These are phyloP conservation scores for Symphodus melops DNA, from an alignment of 2,113 vertebrate genomes.

Conservation along the genomic window DNA sequence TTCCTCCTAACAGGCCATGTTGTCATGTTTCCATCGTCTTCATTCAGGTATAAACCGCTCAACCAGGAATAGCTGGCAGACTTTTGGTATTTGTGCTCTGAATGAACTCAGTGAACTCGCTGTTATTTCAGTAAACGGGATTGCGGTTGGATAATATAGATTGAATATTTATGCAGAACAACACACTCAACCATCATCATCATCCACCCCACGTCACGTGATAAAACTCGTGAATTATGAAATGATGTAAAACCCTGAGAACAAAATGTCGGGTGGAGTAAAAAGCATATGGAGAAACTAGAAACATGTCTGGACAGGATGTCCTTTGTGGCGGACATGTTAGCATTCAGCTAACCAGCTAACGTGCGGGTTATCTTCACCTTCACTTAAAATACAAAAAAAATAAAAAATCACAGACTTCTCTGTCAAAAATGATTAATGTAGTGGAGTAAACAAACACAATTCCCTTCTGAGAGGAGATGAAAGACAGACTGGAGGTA, in stretches of 20 bases:
- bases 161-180: background rate
- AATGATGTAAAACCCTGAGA: background rate
- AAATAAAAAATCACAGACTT: too few relatives aligned
- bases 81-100: background rate
- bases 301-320: background rate
- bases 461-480: too few relatives aligned
- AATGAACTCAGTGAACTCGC: background rate
- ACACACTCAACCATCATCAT: too few relatives aligned
- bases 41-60: background rate
- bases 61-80: background rate
- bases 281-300: background rate
- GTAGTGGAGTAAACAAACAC: too few relatives aligned
- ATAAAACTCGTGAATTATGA: background rate
- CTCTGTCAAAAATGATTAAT: too few relatives aligned
- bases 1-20: background rate
- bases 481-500: too few relatives aligned
- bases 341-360: background rate
- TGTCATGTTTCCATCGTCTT: background rate
- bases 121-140: background rate
- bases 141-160: background rate
- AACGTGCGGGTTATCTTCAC: background rate
- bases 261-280: background rate
- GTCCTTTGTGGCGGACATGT: background rate
- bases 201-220: background rate
- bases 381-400: background rate